Evolutionary conservation across 2,113 vertebrate species (phyloP).

Genomic region (Hemibagrus wyckioides): DNA sequence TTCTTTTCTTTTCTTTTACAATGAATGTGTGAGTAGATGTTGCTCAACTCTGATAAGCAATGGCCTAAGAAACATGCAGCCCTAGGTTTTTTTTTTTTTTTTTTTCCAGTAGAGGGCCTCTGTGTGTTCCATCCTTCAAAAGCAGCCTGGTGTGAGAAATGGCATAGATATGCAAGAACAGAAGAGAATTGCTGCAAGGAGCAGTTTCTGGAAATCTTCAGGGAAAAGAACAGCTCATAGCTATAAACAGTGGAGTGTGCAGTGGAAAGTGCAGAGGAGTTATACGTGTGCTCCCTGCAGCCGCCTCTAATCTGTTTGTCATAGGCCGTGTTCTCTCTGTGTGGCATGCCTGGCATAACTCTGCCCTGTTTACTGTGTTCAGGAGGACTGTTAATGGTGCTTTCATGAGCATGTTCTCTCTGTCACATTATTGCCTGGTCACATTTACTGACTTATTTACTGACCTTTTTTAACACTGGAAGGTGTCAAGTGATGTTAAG

Average conservation of each 20-base stretch:
- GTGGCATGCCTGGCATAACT: conserved; percentile 26
- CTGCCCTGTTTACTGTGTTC: conserved; percentile 24
- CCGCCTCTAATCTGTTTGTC: not conserved
- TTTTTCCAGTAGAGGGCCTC: conserved; percentile 8
- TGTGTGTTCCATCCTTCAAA: not conserved
- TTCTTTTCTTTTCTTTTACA: not conserved
- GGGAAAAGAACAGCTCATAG: conserved; percentile 15
- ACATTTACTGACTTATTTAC: conserved; percentile 24
- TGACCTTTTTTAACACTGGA: conserved; percentile 19
- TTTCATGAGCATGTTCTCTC: conserved; percentile 14
- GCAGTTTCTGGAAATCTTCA: conserved; percentile 30
- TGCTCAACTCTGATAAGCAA: conserved; percentile 1
- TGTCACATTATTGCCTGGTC: not conserved
- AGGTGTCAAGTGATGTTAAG: not conserved
- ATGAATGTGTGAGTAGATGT: too few relatives aligned
- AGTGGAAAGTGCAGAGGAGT: not conserved
- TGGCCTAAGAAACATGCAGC: not conserved
- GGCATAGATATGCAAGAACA: not conserved
- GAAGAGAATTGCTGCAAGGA: not conserved
- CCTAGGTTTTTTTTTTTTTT: not conserved
- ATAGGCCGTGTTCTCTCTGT: conserved; percentile 17
- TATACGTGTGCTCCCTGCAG: conserved; percentile 6
- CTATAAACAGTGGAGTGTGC: not conserved
- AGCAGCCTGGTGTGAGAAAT: not conserved
- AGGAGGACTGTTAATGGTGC: not conserved